Conservation (phyloP, 2,888 invertebrate genomes). For the Parnassius smintheus region DNA sequence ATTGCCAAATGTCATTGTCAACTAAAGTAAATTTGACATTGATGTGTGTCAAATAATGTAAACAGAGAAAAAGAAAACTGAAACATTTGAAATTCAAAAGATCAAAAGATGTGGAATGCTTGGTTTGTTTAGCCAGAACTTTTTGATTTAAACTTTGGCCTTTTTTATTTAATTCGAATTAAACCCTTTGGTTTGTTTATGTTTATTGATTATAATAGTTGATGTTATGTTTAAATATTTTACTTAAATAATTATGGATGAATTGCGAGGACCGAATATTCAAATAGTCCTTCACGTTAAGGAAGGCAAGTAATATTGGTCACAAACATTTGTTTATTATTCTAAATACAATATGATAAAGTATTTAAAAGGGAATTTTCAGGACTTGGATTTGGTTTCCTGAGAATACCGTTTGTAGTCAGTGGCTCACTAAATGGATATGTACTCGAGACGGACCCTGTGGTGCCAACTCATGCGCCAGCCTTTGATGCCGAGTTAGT, state of each 20-base stretch:
- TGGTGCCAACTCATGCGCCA: slow-evolving; percentile 80
- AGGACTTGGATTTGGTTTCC: slow-evolving; percentile 82
- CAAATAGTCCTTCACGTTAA: slow-evolving; percentile 85
- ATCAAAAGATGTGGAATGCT: too few species aligned
- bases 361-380: slow-evolving; percentile 3
- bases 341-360: not conserved
- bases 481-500: slow-evolving; percentile 87
- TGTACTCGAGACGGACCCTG: slow-evolving; percentile 85
- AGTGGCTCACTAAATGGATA: slow-evolving; percentile 84
- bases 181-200: slow-evolving; percentile 35
- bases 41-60: too few species aligned
- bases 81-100: too few species aligned
- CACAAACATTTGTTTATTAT: too few species aligned
- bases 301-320: slow-evolving; percentile 73
- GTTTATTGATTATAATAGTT: slow-evolving; percentile 39
- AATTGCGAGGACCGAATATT: slow-evolving; percentile 82
- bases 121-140: too few species aligned
- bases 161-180: too few species aligned
- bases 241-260: slow-evolving; percentile 70
- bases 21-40: too few species aligned
- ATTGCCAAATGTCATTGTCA: too few species aligned
- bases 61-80: too few species aligned
- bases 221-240: too few species aligned
- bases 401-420: slow-evolving; percentile 77
- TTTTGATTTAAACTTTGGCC: too few species aligned